A percentile compares a stretch with the other conserved stretches of the same genome.
Conservation (phyloP, 2,888 invertebrate genomes). For the Caenorhabditis sp. region DNA sequence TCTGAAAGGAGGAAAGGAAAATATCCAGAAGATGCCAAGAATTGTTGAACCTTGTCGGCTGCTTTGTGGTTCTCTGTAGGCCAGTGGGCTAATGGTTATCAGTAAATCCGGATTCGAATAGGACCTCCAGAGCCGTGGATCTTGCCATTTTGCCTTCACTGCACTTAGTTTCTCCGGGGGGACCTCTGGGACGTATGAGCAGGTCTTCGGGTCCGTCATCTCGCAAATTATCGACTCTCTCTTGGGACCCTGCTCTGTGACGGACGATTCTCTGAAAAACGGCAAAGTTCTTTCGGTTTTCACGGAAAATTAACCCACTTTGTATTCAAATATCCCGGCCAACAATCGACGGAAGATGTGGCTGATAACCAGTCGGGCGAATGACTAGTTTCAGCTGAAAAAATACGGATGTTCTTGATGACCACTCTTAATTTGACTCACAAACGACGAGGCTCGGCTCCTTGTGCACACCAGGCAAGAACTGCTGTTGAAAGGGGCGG, state of each 20-base stretch:
- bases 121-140: conserved; percentile 6
- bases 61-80: conserved; percentile 3
- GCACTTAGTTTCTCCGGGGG: neutral
- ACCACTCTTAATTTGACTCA: conserved; percentile 3
- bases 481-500: conserved; percentile 19
- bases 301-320: neutral
- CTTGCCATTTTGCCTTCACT: neutral
- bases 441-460: conserved; percentile 29
- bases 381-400: conserved; percentile 28
- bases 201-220: conserved; percentile 23
- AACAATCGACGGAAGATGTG: conserved; percentile 27
- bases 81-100: conserved; percentile 12
- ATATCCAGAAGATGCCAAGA: neutral
- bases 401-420: neutral
- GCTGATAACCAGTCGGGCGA: conserved; percentile 21
- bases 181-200: conserved; percentile 15
- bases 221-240: neutral
- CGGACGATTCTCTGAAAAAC: neutral
- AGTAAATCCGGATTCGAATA: conserved; percentile 47
- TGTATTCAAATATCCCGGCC: conserved; percentile 6
- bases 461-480: conserved; percentile 33
- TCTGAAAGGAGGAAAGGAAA: conserved; percentile 10
- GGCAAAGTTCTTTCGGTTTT: neutral
- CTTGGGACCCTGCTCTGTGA: neutral
- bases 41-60: conserved; percentile 21